These are phyloP conservation scores for Australoheros facetus DNA, from an alignment of 2,797 vertebrate genomes.

Conservation along the genomic window DNA sequence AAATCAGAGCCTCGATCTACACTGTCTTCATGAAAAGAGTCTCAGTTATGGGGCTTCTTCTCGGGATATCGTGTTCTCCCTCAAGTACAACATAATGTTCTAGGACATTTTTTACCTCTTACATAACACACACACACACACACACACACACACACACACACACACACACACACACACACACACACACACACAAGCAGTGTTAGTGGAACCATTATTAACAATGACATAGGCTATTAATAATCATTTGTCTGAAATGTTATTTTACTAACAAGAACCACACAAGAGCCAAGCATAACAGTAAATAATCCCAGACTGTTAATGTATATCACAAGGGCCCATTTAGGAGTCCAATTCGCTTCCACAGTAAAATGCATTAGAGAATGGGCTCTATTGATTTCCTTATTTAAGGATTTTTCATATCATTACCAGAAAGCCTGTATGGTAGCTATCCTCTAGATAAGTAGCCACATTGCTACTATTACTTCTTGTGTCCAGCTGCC, in stretches of 20 bases:
- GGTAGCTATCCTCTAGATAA: conserved; percentile 4
- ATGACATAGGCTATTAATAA: background rate
- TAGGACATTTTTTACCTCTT: conserved; percentile 21
- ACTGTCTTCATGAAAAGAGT: conserved; percentile 16
- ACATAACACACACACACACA: conserved; percentile 32
- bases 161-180: conserved; percentile 11
- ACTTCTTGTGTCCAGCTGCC: background rate
- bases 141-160: background rate
- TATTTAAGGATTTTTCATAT: conserved; percentile 14
- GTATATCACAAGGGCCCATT: background rate
- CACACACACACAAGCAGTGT: background rate
- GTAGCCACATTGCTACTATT: background rate
- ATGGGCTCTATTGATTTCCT: conserved; percentile 12
- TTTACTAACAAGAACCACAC: background rate
- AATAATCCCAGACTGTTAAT: conserved; percentile 14
- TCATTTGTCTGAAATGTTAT: conserved; percentile 1
- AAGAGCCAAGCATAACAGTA: background rate
- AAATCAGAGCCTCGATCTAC: conserved; percentile 36
- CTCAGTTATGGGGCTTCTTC: conserved; percentile 8
- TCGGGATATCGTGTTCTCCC: conserved; percentile 62
- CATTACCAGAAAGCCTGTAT: conserved; percentile 5
- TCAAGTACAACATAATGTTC: conserved; percentile 55
- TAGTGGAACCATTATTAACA: conserved; percentile 1
- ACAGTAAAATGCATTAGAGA: conserved; percentile 11
- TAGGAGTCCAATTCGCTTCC: conserved; percentile 4